Conservation (phyloP, 2,797 vertebrate species). For the Gymnoscopelus braueri region DNA sequence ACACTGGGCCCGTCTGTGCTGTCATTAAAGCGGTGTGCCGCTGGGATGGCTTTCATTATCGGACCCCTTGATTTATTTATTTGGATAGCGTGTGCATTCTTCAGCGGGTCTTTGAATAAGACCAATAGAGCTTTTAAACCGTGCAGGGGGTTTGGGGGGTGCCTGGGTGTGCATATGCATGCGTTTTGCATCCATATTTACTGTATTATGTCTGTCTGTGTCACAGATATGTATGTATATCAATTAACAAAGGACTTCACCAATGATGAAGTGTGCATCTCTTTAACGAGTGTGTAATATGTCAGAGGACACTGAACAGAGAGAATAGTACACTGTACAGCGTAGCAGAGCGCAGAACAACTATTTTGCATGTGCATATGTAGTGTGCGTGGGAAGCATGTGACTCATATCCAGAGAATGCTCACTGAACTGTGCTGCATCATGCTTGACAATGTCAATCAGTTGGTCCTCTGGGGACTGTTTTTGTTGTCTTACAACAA, state of each 20-base stretch:
- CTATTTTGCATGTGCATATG: conserved; percentile 44
- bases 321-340: conserved; percentile 20
- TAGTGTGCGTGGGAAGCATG: conserved; percentile 64
- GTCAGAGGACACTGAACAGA: conserved; percentile 30
- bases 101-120: conserved; percentile 54
- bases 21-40: conserved; percentile 69
- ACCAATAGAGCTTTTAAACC: conserved; percentile 56
- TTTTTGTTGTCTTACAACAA: conserved; percentile 64
- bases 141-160: conserved; percentile 32
- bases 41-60: conserved; percentile 78
- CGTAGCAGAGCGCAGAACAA: conserved; percentile 26
- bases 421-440: conserved; percentile 68
- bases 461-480: conserved; percentile 32
- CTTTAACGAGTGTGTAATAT: conserved; percentile 40
- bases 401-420: conserved; percentile 71
- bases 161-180: conserved; percentile 15
- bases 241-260: conserved; percentile 39
- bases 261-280: conserved; percentile 27
- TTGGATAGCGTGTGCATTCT: conserved; percentile 67
- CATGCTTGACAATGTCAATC: conserved; percentile 62
- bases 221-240: conserved; percentile 21
- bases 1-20: conserved; percentile 66
- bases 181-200: background rate
- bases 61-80: conserved; percentile 74
- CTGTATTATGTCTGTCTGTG: conserved; percentile 4